phyloP scores from a whole-genome alignment of 2,888 invertebrate species.

The Torymus aiolomorphi region DNA sequence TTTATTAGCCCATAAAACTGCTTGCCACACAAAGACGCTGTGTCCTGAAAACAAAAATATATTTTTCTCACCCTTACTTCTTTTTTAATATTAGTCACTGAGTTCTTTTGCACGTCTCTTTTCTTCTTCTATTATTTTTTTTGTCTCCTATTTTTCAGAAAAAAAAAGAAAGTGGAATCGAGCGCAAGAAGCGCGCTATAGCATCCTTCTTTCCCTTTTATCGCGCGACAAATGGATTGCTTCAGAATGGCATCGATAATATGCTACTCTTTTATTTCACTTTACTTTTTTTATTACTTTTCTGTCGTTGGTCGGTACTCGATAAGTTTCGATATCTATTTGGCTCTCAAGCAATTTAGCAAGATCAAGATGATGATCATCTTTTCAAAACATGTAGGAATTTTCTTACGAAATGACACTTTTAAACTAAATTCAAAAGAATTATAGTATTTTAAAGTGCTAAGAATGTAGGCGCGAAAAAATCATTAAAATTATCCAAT shows the following conservation, averaged over 20 bases:
- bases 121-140: slow-evolving; percentile 32
- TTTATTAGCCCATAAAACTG: slow-evolving; percentile 44
- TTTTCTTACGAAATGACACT: too few species aligned
- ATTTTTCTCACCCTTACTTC: slow-evolving; percentile 30
- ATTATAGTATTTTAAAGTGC: too few species aligned
- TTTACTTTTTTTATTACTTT: slow-evolving; percentile 33
- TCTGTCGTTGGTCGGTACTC: slow-evolving; percentile 52
- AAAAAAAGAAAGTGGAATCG: slow-evolving; percentile 42
- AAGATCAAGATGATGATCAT: not conserved
- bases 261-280: slow-evolving; percentile 56
- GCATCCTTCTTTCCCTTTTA: slow-evolving; percentile 45
- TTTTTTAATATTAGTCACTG: slow-evolving; percentile 37
- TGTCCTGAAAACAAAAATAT: slow-evolving; percentile 24
- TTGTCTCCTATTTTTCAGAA: slow-evolving; percentile 51
- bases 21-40: slow-evolving; percentile 52
- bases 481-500: not conserved
- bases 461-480: not conserved
- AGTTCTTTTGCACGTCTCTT: slow-evolving; percentile 52
- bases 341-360: not conserved
- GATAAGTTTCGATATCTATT: slow-evolving; percentile 40
- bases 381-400: too few species aligned
- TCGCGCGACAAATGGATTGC: slow-evolving; percentile 59
- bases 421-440: too few species aligned
- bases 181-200: slow-evolving; percentile 47
- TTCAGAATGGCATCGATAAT: slow-evolving; percentile 64